Conservation (phyloP, 2,113 vertebrate genomes). For the Zosterops lateralis region DNA sequence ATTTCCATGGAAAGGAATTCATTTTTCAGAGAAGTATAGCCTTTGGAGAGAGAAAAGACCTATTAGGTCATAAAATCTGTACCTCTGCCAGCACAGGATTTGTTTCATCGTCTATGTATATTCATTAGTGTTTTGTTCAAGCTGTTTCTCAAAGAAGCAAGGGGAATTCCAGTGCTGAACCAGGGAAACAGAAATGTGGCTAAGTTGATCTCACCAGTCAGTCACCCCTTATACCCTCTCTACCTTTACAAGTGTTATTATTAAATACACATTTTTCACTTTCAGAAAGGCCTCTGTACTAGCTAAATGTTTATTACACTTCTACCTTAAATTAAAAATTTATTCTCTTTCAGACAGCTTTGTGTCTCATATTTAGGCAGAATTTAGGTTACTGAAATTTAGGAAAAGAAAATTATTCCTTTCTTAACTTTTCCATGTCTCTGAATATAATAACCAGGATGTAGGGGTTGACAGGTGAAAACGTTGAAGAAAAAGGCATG, state of each 20-base stretch:
- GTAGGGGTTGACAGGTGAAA: not conserved
- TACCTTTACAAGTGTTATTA: not conserved
- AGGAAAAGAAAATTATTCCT: not conserved
- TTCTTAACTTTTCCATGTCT: not conserved
- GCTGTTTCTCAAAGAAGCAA: constrained; percentile 24
- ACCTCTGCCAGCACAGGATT: constrained; percentile 46
- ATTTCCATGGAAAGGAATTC: not conserved
- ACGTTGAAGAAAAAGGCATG: not conserved
- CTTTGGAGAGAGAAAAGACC: constrained; percentile 42
- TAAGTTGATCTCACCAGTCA: not conserved
- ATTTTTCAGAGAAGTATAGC: constrained; percentile 20
- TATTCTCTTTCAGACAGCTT: not conserved
- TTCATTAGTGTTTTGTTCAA: constrained; percentile 58
- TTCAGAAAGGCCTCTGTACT: not conserved
- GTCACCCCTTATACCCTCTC: not conserved
- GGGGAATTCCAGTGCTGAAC: constrained; percentile 5
- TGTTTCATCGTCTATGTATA: constrained; percentile 40
- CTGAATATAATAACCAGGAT: not conserved
- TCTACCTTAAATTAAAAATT: not conserved
- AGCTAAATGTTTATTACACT: not conserved
- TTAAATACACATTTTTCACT: not conserved
- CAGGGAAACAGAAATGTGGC: not conserved
- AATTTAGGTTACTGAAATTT: not conserved
- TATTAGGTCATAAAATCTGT: constrained; percentile 60
- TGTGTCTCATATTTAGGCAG: not conserved